A percentile compares a stretch with the other conserved stretches of the same genome.
phyloP scores from a whole-genome alignment of 2,888 invertebrate species.

The Trachelus tabidus region DNA sequence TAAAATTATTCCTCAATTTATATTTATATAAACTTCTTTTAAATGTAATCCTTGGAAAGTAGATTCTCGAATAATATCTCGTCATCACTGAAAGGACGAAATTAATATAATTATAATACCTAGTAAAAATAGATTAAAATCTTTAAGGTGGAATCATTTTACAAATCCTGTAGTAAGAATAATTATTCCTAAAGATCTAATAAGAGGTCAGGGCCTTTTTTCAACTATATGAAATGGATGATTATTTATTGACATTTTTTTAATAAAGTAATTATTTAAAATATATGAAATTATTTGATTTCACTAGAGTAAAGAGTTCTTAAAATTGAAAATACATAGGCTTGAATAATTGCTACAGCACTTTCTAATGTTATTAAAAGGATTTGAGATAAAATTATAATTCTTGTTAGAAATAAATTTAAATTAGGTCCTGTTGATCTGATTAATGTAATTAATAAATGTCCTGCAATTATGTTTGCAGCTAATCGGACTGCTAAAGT shows the following conservation, averaged over 20 bases:
- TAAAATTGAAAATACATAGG: constrained; percentile 76
- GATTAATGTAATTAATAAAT: constrained; percentile 74
- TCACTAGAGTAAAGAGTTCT: constrained; percentile 76
- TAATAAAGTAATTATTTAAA: constrained; percentile 14
- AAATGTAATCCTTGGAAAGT: constrained; percentile 76
- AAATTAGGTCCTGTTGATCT: constrained; percentile 64
- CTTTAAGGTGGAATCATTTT: constrained; percentile 74
- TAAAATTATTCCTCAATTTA: constrained; percentile 57
- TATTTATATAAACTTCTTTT: constrained; percentile 60
- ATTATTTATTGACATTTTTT: constrained; percentile 26
- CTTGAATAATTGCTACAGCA: constrained; percentile 75
- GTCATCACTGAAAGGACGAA: constrained; percentile 74
- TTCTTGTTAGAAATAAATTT: constrained; percentile 40
- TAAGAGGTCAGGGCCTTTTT: constrained; percentile 74
- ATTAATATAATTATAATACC: constrained; percentile 69
- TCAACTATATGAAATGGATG: constrained; percentile 72
- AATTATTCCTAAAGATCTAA: constrained; percentile 72
- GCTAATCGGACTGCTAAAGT: constrained; percentile 78
- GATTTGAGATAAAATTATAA: constrained; percentile 68
- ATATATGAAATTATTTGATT: constrained; percentile 66
- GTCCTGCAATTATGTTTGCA: constrained; percentile 83
- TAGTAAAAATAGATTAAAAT: constrained; percentile 69
- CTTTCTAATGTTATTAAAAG: constrained; percentile 70
- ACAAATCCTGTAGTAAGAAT: constrained; percentile 68
- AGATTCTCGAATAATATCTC: constrained; percentile 76